Conservation (phyloP, 2,888 invertebrate genomes). For the Chymomyza amoena region DNA sequence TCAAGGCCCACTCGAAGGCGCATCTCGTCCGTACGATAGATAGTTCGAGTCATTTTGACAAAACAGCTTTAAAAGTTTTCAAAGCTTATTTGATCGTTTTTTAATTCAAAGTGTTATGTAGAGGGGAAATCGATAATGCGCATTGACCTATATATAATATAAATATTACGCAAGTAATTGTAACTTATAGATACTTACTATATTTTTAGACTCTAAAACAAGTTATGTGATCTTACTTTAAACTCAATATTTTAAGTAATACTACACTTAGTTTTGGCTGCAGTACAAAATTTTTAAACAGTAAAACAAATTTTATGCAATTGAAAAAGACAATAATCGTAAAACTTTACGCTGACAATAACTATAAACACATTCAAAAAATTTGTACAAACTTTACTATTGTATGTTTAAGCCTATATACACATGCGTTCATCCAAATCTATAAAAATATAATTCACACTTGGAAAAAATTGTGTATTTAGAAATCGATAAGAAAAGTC, state of each 20-base stretch:
- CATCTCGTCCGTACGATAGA: neutral
- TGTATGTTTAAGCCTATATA: neutral
- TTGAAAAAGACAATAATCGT: conserved; percentile 54
- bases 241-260: conserved; percentile 29
- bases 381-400: neutral
- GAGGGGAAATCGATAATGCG: conserved; percentile 28
- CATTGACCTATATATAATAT: conserved; percentile 6
- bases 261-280: conserved; percentile 23
- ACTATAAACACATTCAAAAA: conserved; percentile 5
- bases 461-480: neutral
- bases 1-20: conserved; percentile 13
- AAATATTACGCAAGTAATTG: neutral
- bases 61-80: conserved; percentile 54
- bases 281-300: conserved; percentile 14
- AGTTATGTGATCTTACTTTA: conserved; percentile 72
- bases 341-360: conserved; percentile 8
- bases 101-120: conserved; percentile 12
- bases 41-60: conserved; percentile 21
- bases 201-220: conserved; percentile 18
- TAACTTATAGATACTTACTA: neutral
- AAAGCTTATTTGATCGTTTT: conserved; percentile 33
- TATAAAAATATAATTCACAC: neutral
- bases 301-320: conserved; percentile 35
- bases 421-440: neutral
- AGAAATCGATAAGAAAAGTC: neutral